These are phyloP conservation scores for Amphiprion clarkii DNA, from an alignment of 2,797 vertebrate species.

Conservation along the genomic window DNA sequence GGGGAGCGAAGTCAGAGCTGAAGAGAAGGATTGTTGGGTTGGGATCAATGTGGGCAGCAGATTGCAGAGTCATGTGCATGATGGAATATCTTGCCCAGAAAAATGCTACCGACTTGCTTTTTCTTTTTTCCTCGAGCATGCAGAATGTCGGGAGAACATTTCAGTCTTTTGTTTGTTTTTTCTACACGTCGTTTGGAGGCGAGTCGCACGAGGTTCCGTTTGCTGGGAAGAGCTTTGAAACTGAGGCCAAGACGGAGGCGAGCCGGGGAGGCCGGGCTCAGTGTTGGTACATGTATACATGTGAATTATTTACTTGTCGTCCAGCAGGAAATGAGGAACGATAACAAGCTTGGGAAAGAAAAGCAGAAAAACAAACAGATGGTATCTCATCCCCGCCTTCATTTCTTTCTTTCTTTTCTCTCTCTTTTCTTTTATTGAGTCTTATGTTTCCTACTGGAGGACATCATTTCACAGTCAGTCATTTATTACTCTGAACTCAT, in stretches of 20 bases:
- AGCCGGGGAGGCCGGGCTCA: slow-evolving; percentile 59
- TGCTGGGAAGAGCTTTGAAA: slow-evolving; percentile 72
- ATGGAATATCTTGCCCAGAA: slow-evolving; percentile 64
- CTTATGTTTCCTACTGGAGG: slow-evolving; percentile 9
- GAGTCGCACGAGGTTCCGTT: slow-evolving; percentile 49
- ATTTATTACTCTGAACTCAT: slow-evolving; percentile 7
- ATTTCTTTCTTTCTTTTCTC: slow-evolving; percentile 49
- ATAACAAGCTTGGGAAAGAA: slow-evolving; percentile 86
- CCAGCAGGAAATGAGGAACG: slow-evolving; percentile 83
- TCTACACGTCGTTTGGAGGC: slow-evolving; percentile 59
- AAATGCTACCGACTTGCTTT: slow-evolving; percentile 58
- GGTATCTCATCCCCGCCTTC: slow-evolving; percentile 61
- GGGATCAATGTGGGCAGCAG: slow-evolving; percentile 62
- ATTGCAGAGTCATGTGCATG: slow-evolving; percentile 70
- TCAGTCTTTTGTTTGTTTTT: slow-evolving; percentile 66
- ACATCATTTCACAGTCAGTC: slow-evolving; percentile 18
- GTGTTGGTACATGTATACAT: slow-evolving; percentile 77
- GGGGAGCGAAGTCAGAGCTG: slow-evolving; percentile 56
- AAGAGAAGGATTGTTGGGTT: slow-evolving; percentile 70
- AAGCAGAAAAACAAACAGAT: slow-evolving; percentile 83
- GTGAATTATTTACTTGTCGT: slow-evolving; percentile 82
- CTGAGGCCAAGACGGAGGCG: slow-evolving; percentile 56
- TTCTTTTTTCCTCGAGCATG: slow-evolving; percentile 23
- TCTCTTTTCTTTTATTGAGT: neutral
- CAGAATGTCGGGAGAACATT: slow-evolving; percentile 58